Conservation (phyloP, 2,113 vertebrate species). For the Sinocyclocheilus rhinocerous region DNA sequence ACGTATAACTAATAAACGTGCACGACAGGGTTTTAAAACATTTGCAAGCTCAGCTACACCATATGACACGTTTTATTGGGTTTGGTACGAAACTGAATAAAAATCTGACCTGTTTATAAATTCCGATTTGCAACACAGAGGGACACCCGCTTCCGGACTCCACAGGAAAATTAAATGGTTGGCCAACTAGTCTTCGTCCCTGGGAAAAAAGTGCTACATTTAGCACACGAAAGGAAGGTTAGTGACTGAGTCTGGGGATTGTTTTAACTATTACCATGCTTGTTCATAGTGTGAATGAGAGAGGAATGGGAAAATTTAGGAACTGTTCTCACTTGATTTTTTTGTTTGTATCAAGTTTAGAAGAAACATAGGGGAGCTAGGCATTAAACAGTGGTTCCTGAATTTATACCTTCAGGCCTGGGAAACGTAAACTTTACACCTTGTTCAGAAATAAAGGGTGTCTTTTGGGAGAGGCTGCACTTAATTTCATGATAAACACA, state of each 20-base stretch:
- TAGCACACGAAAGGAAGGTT: background rate
- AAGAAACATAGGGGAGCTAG: background rate
- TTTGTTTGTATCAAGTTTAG: too few relatives aligned
- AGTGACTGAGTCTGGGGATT: background rate
- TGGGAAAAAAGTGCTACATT: background rate
- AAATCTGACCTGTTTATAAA: slow-evolving; percentile 55
- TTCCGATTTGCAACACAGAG: slow-evolving; percentile 20
- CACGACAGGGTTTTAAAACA: background rate
- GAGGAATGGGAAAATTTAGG: background rate
- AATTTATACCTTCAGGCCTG: background rate
- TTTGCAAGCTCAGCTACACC: background rate
- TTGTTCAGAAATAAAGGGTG: background rate
- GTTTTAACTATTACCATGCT: background rate
- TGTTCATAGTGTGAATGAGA: background rate
- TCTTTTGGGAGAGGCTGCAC: background rate
- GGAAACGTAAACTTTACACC: background rate
- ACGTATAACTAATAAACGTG: background rate
- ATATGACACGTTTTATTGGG: background rate
- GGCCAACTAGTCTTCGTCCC: slow-evolving; percentile 66
- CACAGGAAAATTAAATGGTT: slow-evolving; percentile 52
- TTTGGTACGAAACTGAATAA: background rate
- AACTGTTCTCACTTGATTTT: background rate
- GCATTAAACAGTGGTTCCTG: background rate
- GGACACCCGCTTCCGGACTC: slow-evolving; percentile 69
- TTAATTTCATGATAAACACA: background rate